phyloP scores from a whole-genome alignment of 2,888 invertebrate species.

The Phorcus lineatus region DNA sequence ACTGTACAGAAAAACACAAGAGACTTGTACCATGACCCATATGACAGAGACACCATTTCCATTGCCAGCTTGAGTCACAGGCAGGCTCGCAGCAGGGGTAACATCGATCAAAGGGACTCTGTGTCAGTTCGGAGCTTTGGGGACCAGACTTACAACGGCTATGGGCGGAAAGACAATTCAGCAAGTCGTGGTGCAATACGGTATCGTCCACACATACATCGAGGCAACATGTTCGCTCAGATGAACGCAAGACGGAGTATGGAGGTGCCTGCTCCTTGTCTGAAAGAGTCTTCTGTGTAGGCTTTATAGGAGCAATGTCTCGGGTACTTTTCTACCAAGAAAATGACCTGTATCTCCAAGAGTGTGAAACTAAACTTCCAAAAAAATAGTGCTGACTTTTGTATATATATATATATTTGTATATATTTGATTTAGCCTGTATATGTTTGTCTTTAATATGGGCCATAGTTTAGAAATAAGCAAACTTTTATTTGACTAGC shows the following conservation, averaged over 20 bases:
- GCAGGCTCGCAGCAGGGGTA: not conserved
- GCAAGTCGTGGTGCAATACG: not conserved
- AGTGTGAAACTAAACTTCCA: too few species aligned
- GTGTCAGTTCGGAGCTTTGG: not conserved
- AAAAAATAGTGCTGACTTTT: too few species aligned
- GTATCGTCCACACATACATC: constrained; percentile 26
- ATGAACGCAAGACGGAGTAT: constrained; percentile 1
- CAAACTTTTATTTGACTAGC: not conserved
- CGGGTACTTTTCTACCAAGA: too few species aligned
- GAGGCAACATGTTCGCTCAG: constrained; percentile 2
- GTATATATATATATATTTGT: not conserved
- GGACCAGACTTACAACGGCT: constrained; percentile 10
- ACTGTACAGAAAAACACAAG: not conserved
- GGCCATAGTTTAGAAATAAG: not conserved
- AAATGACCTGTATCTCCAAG: too few species aligned
- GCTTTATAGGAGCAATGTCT: not conserved
- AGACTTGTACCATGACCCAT: not conserved
- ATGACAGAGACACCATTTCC: constrained; percentile 16
- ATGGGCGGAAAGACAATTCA: not conserved
- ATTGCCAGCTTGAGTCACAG: constrained; percentile 15
- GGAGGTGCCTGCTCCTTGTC: constrained; percentile 34
- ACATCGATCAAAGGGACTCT: constrained; percentile 2
- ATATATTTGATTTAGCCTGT: not conserved
- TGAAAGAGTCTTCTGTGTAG: constrained; percentile 46
- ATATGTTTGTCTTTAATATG: not conserved